Evolutionary conservation across 2,113 vertebrate species (phyloP).

Genomic region (Craseonycteris thonglongyai): DNA sequence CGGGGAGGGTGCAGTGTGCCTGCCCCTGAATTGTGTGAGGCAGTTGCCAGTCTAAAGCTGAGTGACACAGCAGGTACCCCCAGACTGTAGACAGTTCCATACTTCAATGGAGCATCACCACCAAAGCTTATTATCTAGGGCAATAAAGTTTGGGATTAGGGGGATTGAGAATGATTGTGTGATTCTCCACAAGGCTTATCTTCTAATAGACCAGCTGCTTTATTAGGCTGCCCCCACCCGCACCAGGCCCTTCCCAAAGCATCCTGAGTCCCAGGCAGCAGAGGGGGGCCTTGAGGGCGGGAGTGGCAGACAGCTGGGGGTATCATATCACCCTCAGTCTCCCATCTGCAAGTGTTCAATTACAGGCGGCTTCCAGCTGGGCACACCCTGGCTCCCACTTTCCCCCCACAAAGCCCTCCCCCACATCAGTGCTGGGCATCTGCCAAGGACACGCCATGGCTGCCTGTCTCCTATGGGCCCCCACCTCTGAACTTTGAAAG

Average conservation of each 20-base stretch:
- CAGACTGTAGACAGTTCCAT: conserved; percentile 72
- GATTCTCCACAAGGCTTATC: conserved; percentile 80
- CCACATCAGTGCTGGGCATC: not conserved
- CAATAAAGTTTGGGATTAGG: conserved; percentile 82
- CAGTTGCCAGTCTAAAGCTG: conserved; percentile 63
- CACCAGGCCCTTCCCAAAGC: conserved; percentile 67
- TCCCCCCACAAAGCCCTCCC: conserved; percentile 60
- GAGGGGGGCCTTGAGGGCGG: conserved; percentile 51
- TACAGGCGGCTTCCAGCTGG: conserved; percentile 77
- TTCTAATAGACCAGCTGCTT: conserved; percentile 83
- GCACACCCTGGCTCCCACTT: conserved; percentile 60
- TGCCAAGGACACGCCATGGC: not conserved
- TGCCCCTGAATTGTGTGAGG: conserved; percentile 48
- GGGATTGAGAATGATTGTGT: conserved; percentile 79
- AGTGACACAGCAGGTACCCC: conserved; percentile 77
- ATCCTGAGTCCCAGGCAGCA: conserved; percentile 38
- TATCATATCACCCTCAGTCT: conserved; percentile 68
- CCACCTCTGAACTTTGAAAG: not conserved
- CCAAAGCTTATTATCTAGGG: conserved; percentile 81
- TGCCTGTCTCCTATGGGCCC: not conserved
- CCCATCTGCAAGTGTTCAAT: conserved; percentile 77
- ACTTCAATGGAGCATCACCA: conserved; percentile 73
- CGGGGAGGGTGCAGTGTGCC: not conserved
- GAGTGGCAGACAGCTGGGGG: conserved; percentile 77
- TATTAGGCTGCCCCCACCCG: conserved; percentile 63